These are phyloP conservation scores for Vidua chalybeata DNA, from an alignment of 2,113 vertebrate genomes.

Conservation along the genomic window DNA sequence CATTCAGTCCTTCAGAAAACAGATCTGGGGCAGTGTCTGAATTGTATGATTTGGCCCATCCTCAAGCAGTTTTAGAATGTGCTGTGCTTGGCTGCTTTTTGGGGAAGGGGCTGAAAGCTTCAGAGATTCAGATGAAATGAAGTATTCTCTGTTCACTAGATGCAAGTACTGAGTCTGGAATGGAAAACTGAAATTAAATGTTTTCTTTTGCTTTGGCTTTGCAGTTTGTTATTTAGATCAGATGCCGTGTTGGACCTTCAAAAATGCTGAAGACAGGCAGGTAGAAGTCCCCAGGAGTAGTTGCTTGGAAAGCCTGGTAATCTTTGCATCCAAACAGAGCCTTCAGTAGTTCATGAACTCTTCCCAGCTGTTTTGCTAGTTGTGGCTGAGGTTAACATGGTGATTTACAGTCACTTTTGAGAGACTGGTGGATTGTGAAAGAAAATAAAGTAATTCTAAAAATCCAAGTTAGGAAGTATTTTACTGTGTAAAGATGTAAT, in stretches of 20 bases:
- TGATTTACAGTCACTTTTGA: neutral
- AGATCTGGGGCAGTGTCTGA: conserved; percentile 8
- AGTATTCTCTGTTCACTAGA: neutral
- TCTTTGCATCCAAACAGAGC: neutral
- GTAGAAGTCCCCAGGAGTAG: neutral
- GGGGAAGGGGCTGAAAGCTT: conserved; percentile 20
- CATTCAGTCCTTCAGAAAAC: neutral
- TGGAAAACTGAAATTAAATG: neutral
- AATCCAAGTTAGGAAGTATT: conserved; percentile 25
- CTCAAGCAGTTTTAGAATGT: neutral
- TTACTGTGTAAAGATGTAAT: conserved; percentile 25
- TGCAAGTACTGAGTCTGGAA: neutral
- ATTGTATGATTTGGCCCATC: conserved; percentile 26
- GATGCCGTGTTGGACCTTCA: neutral
- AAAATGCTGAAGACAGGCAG: neutral
- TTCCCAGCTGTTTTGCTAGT: neutral
- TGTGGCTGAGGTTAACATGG: neutral
- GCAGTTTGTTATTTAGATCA: neutral
- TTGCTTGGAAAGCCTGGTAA: neutral
- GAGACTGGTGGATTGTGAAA: neutral
- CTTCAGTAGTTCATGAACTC: neutral
- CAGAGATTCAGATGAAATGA: neutral
- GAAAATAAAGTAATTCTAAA: neutral
- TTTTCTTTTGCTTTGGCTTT: neutral
- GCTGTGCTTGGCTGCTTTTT: conserved; percentile 22